phyloP scores from a whole-genome alignment of 2,113 vertebrate species.

The Xyrauchen texanus region DNA sequence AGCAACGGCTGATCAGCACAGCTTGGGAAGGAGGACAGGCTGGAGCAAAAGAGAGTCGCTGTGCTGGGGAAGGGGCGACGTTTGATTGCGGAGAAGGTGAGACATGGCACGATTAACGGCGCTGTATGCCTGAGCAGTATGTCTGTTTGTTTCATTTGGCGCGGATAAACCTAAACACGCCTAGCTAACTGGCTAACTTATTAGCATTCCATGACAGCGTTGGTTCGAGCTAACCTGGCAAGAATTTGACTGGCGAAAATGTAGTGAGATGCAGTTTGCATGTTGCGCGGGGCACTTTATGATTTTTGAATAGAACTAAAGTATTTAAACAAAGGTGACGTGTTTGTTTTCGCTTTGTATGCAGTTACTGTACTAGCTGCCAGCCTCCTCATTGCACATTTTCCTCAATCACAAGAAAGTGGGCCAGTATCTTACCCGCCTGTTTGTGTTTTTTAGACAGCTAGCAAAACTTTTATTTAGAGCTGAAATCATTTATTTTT shows the following conservation, averaged over 20 bases:
- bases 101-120: slow-evolving; percentile 15
- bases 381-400: slow-evolving; percentile 28
- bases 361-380: neutral
- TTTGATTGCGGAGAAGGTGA: slow-evolving; percentile 73
- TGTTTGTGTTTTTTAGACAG: slow-evolving; percentile 3
- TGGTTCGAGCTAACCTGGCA: slow-evolving; percentile 40
- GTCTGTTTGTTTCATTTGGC: neutral
- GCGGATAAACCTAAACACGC: neutral
- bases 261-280: slow-evolving; percentile 17
- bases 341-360: neutral
- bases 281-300: neutral
- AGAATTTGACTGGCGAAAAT: slow-evolving; percentile 38
- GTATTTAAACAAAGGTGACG: too few relatives aligned
- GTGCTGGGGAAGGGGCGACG: slow-evolving; percentile 72
- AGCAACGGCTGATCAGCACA: slow-evolving; percentile 74
- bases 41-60: slow-evolving; percentile 65
- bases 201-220: slow-evolving; percentile 40
- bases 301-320: too few relatives aligned
- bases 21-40: slow-evolving; percentile 77
- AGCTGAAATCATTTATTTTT: neutral
- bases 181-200: slow-evolving; percentile 32
- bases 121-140: neutral
- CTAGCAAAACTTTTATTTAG: slow-evolving; percentile 1
- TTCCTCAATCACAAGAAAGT: slow-evolving; percentile 16
- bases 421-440: slow-evolving; percentile 24